Evolutionary conservation across 2,888 invertebrate genomes (phyloP), one percentile per base, ranked within the genome.

Genomic region (Hypolimnas misippus): DNA sequence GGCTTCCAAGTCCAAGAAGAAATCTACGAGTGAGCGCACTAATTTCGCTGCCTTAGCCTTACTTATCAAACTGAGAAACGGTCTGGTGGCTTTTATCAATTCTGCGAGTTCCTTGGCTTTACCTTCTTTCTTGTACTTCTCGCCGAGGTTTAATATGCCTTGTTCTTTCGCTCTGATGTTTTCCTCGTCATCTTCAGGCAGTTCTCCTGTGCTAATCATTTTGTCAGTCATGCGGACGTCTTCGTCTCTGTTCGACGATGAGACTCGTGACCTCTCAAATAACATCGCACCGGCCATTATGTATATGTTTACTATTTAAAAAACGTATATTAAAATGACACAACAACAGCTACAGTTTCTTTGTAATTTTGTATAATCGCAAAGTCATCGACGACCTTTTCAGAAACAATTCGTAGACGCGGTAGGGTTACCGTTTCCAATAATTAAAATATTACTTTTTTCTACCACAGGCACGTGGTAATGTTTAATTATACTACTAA

Each of bases 11-110:
- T 98, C 99, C 73, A 99, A 92, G 89, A 99, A 99, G 92, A 98
- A 96, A 86, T 99, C 99, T 10, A 99, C 99, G 73, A 99, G 93
- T 19, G 98, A 97, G 69, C 99, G 95, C 7, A 99, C 99, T 76
- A 99, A 92, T 89, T 99, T 99, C 0, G 99, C 99, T 57, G 99
- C 99, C 92, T 99, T 99, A 35, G 99, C 99, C 93, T 99, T 99
- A 84, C 99, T 99, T 79, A 99, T 98, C 75, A 96, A 93, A 76
- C 96, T 96, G 65, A 99, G 94, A 84, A 99, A 99, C 14, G 99
- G 99, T 76, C 99, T 95, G 54, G 98, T 98, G 67, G 96, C 96
- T 92, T 97, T 97, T 79, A 99, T 99, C 71, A 99, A 93, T 76
- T 97, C 97, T 16, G 97, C 97, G 73, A 97, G 92, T 87, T 97